Evolutionary conservation across 2,113 vertebrate genomes (phyloP), one percentile per base, ranked within the genome.

Genomic region (Syngnathus scovelli): DNA sequence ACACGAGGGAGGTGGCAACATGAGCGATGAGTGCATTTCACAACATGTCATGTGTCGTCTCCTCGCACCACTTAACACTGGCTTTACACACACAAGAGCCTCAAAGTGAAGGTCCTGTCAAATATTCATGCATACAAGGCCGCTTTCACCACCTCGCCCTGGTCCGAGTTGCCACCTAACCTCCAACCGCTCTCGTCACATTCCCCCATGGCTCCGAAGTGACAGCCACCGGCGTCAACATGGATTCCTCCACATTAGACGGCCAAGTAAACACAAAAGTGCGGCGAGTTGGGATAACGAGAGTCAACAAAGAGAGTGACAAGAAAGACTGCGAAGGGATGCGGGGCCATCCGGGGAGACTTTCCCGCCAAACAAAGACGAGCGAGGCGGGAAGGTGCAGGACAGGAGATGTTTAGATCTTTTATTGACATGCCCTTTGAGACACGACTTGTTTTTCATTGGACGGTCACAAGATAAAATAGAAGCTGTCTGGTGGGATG

Each of bases 121-220:
- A 87, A 82, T 83, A 85, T 88, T 86, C 39, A 87, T 74, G 19
- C 0, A 23, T 72, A 73, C 71, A 82, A 71, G 37, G 60, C 15
- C 39, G 49, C 68, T 75, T 70, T 80, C 78, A 83, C 82, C 72
- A 75, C 36, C 37, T 23, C 44, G 49, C n/a, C 39, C 33, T 21
- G 38, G 58, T 19, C 33, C 18, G 36, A 54, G 49, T 39, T 27
- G 18, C 39, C 39, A 21, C 60, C 10, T 38, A 18, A 36, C 61
- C 61, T 21, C 21, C 7, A 15, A 43, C 18, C 55, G 59, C 49
- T 69, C 73, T 54, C 58, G 62, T 68, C 55, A 58, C 27, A 16
- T 56, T 56, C 54, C 27, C 54, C 33, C 23, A 74, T 44, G 55
- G 48, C 69, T 16, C 39, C 11, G 44, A 83, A 78, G 78, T 79